Percentiles rank a stretch among this genome's conserved stretches.
phyloP scores from a whole-genome alignment of 2,113 vertebrate genomes.

The Pseudonaja textilis region DNA sequence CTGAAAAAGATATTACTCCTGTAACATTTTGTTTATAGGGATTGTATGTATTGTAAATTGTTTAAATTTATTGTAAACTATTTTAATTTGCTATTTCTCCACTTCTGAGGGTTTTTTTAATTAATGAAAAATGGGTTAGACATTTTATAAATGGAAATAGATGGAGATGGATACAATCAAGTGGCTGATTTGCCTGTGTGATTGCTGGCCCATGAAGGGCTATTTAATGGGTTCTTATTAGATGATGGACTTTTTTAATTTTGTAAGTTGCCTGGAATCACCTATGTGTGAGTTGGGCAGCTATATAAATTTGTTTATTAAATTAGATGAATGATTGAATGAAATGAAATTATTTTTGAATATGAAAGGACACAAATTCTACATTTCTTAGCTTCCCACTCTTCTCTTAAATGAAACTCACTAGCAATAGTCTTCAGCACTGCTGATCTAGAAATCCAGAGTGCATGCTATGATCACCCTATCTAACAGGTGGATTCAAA shows the following conservation, averaged over 20 bases:
- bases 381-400: neutral
- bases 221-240: neutral
- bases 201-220: neutral
- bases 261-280: neutral
- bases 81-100: neutral
- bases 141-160: neutral
- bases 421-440: neutral
- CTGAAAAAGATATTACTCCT: too few relatives aligned
- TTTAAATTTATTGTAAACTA: neutral
- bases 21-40: neutral
- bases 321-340: too few relatives aligned
- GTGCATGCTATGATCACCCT: neutral
- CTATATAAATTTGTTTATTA: too few relatives aligned
- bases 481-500: neutral
- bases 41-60: neutral
- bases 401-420: neutral
- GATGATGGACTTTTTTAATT: neutral
- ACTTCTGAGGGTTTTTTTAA: neutral
- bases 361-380: neutral
- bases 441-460: neutral
- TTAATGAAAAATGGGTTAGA: neutral
- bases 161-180: neutral
- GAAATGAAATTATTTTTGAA: neutral
- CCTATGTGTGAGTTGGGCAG: neutral
- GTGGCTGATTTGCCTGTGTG: neutral